phyloP scores from a whole-genome alignment of 64 coral and sea anemone genomes.

The Catalaphyllia jardinei region DNA sequence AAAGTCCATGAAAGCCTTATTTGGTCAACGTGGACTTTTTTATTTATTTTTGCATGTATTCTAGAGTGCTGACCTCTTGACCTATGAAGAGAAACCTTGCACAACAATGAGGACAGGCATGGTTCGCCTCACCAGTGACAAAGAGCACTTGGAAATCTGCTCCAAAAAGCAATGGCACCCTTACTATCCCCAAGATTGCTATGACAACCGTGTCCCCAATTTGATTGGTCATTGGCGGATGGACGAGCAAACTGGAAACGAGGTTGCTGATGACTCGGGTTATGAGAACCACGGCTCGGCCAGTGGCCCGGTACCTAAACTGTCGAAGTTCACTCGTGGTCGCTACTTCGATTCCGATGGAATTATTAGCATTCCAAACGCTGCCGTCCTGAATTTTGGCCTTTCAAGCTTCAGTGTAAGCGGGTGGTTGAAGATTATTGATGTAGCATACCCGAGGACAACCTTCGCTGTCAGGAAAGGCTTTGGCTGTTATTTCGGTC shows the following conservation, averaged over 20 bases:
- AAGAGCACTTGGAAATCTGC: conserved; percentile 20
- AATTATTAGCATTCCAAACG: conserved; percentile 19
- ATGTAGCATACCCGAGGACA: conserved; percentile 55
- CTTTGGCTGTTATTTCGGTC: conserved; percentile 60
- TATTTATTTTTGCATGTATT: too few species aligned
- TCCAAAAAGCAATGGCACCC: conserved; percentile 11
- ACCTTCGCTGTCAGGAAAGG: conserved; percentile 74
- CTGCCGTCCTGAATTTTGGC: conserved; percentile 51
- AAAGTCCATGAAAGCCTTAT: too few species aligned
- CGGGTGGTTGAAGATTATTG: conserved; percentile 62
- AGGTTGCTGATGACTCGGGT: conserved; percentile 65
- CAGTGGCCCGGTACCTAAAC: background rate
- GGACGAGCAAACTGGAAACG: conserved; percentile 66
- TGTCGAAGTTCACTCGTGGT: conserved; percentile 54
- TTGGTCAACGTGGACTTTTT: too few species aligned
- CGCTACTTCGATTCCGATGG: conserved; percentile 46
- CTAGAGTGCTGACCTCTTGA: background rate
- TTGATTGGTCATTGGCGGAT: conserved; percentile 70
- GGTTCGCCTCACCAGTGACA: background rate
- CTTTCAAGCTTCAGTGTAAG: conserved; percentile 52
- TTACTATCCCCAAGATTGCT: conserved; percentile 2
- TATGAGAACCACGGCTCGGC: conserved; percentile 62
- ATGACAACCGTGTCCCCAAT: background rate
- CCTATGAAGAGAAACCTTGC: conserved; percentile 28
- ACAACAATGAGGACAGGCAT: conserved; percentile 29